Base-by-base conservation (phyloP, 2,888 invertebrate genomes). In the Torymus texanus region DNA sequence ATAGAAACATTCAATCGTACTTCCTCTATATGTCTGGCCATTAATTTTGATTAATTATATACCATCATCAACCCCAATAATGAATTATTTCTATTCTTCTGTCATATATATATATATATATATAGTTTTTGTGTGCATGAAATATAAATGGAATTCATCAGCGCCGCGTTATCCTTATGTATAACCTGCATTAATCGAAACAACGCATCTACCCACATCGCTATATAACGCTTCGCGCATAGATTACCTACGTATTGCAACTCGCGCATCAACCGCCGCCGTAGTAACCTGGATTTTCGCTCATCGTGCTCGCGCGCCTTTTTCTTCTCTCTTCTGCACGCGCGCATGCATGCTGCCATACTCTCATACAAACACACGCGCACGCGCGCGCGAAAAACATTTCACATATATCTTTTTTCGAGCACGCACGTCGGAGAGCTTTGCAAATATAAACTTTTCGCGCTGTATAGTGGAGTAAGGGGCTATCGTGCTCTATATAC, bases 1-100 rank as follows among this genome's bases (percentile, higher is more conserved):
- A 21, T 61, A 21, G 24, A 58, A 59, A 59, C 13, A 16, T 14
- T 51, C 61, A 53, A 61, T 72, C 59, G 50, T 50, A 59, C 16
- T 63, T 8, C 8, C 41, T 41, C 16, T 24, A 21, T 21, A 53
- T n/a, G n/a, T 21, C 62, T 50, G n/a, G 21, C 21, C 18, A 21
- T 53, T 24, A 62, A 72, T 72, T 72, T 24, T 29, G 62, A 53
- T 62, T 62, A 72, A 63, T 56, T 56, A 65, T 21, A 21, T 21
- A 21, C 21, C 21, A 21, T 41, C 16, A 41, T 18, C 12, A n/a
- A 63, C 13, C 50, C n/a, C 16, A 13, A 65, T 65, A 65, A 65
- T 58, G 13, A 55, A 73, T 62, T 62, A 63, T 73, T 55, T 70
- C 41, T 41, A 41, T 41, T 10, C n/a, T 63, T 55, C 56, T 24